A percentile compares a stretch with the other conserved stretches of the same genome.
Evolutionary conservation across 23 tunicate species (phyloP).

Genomic region (Halocynthia roretzi): DNA sequence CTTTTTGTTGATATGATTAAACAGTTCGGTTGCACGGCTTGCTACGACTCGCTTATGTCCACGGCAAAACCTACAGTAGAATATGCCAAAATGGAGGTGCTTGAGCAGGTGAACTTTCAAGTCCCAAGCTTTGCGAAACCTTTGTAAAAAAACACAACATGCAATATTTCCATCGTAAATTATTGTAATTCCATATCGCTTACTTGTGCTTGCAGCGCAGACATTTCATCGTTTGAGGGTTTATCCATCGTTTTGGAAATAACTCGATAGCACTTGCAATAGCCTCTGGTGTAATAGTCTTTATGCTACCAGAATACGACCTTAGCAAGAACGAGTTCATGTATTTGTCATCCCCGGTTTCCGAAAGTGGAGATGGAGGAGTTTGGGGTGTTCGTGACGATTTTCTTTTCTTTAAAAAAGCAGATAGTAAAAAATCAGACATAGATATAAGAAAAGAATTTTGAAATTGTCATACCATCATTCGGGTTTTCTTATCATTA

Average conservation of each 20-base stretch:
- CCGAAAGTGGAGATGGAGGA: neutral
- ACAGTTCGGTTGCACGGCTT: neutral
- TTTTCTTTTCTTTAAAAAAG: neutral
- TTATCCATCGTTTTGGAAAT: conserved; percentile 4
- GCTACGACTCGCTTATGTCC: neutral
- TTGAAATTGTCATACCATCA: too few species aligned
- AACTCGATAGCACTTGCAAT: neutral
- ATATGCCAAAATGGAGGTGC: conserved; percentile 7
- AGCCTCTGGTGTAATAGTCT: neutral
- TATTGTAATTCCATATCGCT: neutral
- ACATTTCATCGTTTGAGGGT: conserved; percentile 1
- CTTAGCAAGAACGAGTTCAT: neutral
- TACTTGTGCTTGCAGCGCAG: conserved; percentile 20
- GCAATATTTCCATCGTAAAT: neutral
- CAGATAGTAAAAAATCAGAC: neutral
- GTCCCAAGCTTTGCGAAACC: conserved; percentile 11
- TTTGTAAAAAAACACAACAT: neutral
- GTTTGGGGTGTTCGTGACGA: neutral
- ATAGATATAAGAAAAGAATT: too few species aligned
- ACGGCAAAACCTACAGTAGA: conserved; percentile 1
- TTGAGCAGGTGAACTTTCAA: conserved; percentile 20
- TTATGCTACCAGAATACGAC: neutral
- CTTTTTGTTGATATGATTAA: conserved; percentile 6
- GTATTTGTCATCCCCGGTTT: neutral
- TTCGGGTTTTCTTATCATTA: too few species aligned